Percentiles rank a stretch among this genome's conserved stretches.
These are phyloP conservation scores for Triplophysa dalaica DNA, from an alignment of 2,113 vertebrate genomes.

Conservation along the genomic window DNA sequence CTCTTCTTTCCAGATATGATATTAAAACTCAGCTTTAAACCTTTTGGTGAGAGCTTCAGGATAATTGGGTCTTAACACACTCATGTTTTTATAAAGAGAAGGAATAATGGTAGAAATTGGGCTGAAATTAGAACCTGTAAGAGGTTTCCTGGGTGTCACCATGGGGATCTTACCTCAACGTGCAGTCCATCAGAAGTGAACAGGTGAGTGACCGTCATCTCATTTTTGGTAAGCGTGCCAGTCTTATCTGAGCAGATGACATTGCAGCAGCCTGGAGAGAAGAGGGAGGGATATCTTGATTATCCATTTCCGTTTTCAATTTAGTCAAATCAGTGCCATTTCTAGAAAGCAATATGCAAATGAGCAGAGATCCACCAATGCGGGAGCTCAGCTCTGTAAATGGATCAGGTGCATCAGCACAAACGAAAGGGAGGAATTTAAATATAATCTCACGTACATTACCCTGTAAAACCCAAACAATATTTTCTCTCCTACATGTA, in stretches of 20 bases:
- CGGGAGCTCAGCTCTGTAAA: too few species aligned
- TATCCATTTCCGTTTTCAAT: not conserved
- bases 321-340: not conserved
- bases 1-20: not conserved
- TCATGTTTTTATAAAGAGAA: too few species aligned
- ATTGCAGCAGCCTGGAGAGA: conserved; percentile 88
- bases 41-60: not conserved
- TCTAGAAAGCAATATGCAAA: not conserved
- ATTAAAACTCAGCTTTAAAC: conserved; percentile 2
- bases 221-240: conserved; percentile 96
- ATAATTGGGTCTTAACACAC: too few species aligned
- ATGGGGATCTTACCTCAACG: conserved; percentile 81
- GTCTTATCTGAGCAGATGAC: conserved; percentile 99
- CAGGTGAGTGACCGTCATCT: conserved; percentile 97
- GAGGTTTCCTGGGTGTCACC: not conserved
- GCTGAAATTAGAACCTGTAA: not conserved
- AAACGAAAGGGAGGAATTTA: not conserved
- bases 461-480: too few species aligned
- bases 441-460: too few species aligned
- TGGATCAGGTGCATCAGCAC: not conserved
- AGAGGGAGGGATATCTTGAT: not conserved
- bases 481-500: too few species aligned
- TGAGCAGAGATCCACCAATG: not conserved
- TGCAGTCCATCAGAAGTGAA: conserved; percentile 90
- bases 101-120: too few species aligned